phyloP scores from a whole-genome alignment of 2,113 vertebrate species.

The Speoplatyrhinus poulsoni region DNA sequence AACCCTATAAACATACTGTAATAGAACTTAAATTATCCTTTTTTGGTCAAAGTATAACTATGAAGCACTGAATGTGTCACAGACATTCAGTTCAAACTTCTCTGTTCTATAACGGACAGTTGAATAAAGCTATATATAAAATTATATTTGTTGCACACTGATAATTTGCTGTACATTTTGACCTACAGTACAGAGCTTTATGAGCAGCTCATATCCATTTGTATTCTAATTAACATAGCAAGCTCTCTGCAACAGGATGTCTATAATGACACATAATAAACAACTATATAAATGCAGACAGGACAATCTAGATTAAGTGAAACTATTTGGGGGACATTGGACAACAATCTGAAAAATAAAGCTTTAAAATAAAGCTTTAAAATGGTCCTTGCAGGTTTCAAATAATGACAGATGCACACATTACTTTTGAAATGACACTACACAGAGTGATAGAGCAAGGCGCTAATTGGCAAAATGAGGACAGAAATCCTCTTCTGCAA shows the following conservation, averaged over 20 bases:
- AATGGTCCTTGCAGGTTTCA: background rate
- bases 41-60: slow-evolving; percentile 20
- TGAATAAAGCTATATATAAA: slow-evolving; percentile 40
- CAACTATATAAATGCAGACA: background rate
- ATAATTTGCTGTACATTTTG: slow-evolving; percentile 18
- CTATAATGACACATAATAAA: background rate
- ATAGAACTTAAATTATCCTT: slow-evolving; percentile 4
- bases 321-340: background rate
- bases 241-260: slow-evolving; percentile 1
- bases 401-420: background rate
- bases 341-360: slow-evolving; percentile 20
- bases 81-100: slow-evolving; percentile 27
- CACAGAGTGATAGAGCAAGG: slow-evolving; percentile 25
- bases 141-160: slow-evolving; percentile 1
- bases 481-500: slow-evolving; percentile 5
- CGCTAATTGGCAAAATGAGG: slow-evolving; percentile 57
- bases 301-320: background rate
- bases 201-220: slow-evolving; percentile 13
- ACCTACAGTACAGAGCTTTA: slow-evolving; percentile 8
- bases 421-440: slow-evolving; percentile 22
- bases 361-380: background rate
- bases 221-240: slow-evolving; percentile 23
- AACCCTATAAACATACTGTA: slow-evolving; percentile 14
- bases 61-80: slow-evolving; percentile 28
- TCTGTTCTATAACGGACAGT: slow-evolving; percentile 56